A percentile compares a stretch with the other conserved stretches of the same genome.
Evolutionary conservation across 2,888 invertebrate genomes (phyloP).

Genomic region (Euzetes globulus): DNA sequence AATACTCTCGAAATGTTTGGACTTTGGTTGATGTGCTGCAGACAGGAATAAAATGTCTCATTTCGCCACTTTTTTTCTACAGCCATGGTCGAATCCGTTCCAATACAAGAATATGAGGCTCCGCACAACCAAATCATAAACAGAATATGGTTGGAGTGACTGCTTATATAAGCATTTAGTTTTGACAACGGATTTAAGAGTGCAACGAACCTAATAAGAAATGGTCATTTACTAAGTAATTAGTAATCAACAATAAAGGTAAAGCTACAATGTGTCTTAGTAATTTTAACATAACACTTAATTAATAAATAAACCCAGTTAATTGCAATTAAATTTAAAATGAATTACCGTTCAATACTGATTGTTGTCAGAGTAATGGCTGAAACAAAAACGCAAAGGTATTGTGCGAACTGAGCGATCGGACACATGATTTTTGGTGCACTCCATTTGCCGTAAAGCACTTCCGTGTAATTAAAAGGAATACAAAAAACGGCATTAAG

Average conservation of each 20-base stretch:
- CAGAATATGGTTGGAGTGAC: neutral
- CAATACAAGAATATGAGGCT: neutral
- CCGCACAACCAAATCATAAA: neutral
- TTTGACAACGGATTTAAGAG: neutral
- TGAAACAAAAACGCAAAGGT: conserved; percentile 7
- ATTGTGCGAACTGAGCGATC: neutral
- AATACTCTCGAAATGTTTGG: neutral
- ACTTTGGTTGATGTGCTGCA: neutral
- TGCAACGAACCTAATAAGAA: neutral
- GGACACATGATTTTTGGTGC: conserved; percentile 17
- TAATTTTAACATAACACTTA: too few relatives aligned
- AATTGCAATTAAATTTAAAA: too few relatives aligned
- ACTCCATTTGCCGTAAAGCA: conserved; percentile 31
- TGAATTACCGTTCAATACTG: conserved; percentile 28
- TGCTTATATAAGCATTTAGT: neutral
- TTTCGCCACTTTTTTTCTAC: neutral
- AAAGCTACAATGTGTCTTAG: too few relatives aligned
- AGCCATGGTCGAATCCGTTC: neutral
- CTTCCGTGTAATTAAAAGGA: conserved; percentile 25
- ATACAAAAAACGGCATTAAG: conserved; percentile 21
- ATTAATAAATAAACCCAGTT: too few relatives aligned
- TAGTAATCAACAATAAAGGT: too few relatives aligned
- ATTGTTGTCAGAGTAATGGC: conserved; percentile 23
- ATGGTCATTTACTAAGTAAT: neutral
- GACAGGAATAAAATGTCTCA: neutral